Base-by-base conservation (phyloP, 2,113 vertebrate species). In the Centrocercus urophasianus region DNA sequence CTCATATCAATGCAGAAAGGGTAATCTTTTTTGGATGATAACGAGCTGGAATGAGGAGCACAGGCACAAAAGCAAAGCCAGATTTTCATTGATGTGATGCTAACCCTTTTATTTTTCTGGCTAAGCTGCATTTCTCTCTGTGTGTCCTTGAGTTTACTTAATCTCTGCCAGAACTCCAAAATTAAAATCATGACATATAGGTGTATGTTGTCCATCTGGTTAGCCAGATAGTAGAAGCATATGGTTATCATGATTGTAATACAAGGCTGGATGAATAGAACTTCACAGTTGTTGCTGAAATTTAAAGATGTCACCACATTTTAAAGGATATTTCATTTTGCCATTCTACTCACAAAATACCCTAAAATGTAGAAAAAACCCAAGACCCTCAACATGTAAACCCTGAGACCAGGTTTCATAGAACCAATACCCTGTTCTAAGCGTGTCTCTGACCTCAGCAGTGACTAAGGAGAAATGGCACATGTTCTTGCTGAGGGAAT, bases 381-480 rank as follows among this genome's bases (percentile, higher is more conserved):
- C 42, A 28, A 38, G 25, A 27, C 24, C 15, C 52, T 54, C 27
- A 40, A 40, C 24, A 21, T 11, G 13, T 17, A 88, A 83, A 6
- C 6, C 25, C 45, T 0, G 0, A 40, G 47, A 61, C 36, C 86
- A 30, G 4, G 0, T 88, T 90, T 42, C 57, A 76, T 45, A 66
- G n/a, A 89, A 48, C 43, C 64, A 89, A 77, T 20, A 72, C 45
- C 22, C 67, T 80, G 67, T 74, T 90, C 70, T 65, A 87, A 81
- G 83, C 48, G 52, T 81, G 80, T 36, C 50, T 89, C 72, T 93
- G 93, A 94, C 93, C 93, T 96, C 59, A 2, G 52, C 65, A 71
- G 67, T 89, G 94, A 88, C 66, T 90, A 87, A 96, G 74, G 80
- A 92, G 72, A 95, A 88, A 73, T 56, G 69, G 40, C 80, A 92